Base-by-base conservation (phyloP, 2,888 invertebrate genomes). In the Cheilosia soror region DNA sequence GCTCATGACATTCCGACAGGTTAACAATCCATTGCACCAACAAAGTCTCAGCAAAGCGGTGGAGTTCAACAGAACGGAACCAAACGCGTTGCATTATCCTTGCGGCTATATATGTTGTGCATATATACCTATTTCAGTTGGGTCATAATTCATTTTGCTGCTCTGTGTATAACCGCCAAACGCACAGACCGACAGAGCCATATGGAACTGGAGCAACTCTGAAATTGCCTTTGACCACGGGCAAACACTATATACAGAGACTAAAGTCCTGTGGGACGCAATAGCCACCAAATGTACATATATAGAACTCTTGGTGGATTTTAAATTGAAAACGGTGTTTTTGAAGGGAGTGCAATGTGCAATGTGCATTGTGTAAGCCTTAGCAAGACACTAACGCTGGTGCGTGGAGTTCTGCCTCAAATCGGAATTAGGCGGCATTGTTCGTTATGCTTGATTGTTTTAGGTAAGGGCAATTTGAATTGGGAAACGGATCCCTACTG, bases 1-100 rank as follows among this genome's bases (percentile, higher is more conserved):
- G 47, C 69, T 58, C 53, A 58, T 71, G 84, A 66, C 84, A 84
- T 84, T 85, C 81, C 76, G 85, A 85, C 85, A 85, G 85, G 85
- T 85, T 85, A 85, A 72, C 76, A 76, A 68, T 77, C 66, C 72
- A 62, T 77, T 73, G 62, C 63, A 51, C 47, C 60, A 13, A 33
- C 33, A 9, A 13, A 11, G 47, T 13, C 57, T 31, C 53, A 20
- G 20, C 20, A 20, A 2, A 20, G 20, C 2, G 42, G 65, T 76
- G 76, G 11, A 49, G 65, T 66, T 80, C 84, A 85, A 31, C 66
- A 80, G 71, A 66, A 71, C 47, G 71, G 51, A 78, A 78, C 83
- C 68, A 25, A 77, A 66, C 49, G 71, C 53, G 37, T 51, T 76
- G 49, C 62, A 65, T 75, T 75, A 80, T 84, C 73, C 79, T 58